Evolutionary conservation across 2,888 invertebrate genomes (phyloP), one percentile per base, ranked within the genome.

Genomic region (Trichopria drosophilae): DNA sequence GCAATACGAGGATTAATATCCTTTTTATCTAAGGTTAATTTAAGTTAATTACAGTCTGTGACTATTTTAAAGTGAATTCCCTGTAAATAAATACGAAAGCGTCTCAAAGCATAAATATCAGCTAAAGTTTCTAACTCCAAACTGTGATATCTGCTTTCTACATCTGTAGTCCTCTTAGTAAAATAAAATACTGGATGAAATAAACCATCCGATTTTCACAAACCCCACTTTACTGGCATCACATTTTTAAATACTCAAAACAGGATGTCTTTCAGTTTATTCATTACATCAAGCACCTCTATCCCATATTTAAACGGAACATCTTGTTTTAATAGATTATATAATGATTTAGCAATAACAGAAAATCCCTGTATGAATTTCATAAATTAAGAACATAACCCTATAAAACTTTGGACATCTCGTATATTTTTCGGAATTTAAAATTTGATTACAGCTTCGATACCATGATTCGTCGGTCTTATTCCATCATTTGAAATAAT

Each of bases 111-210:
- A 9, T 12, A 31, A 31, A 31, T 31, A 16, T n/a, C n/a, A n/a
- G n/a, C n/a, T n/a, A n/a, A n/a, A n/a, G n/a, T n/a, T n/a, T n/a
- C n/a, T n/a, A n/a, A n/a, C n/a, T n/a, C n/a, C n/a, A n/a, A n/a
- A n/a, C n/a, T n/a, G n/a, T n/a, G n/a, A n/a, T n/a, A n/a, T n/a
- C n/a, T n/a, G n/a, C n/a, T n/a, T n/a, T n/a, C n/a, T n/a, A n/a
- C n/a, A n/a, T n/a, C n/a, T n/a, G n/a, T n/a, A n/a, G n/a, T n/a
- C n/a, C n/a, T n/a, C n/a, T n/a, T n/a, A n/a, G n/a, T n/a, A n/a
- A n/a, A n/a, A 10, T 34, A 34, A 13, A 34, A 34, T 10, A 34
- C 34, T 34, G 34, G 34, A 34, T 34, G 4, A 16, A 16, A 34
- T 16, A 34, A 12, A 5, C 31, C 31, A 7, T 31, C 31, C 6